A percentile compares a stretch with the other conserved stretches of the same genome.
Evolutionary conservation across 2,113 vertebrate genomes (phyloP).

Genomic region (Lagopus leucura): DNA sequence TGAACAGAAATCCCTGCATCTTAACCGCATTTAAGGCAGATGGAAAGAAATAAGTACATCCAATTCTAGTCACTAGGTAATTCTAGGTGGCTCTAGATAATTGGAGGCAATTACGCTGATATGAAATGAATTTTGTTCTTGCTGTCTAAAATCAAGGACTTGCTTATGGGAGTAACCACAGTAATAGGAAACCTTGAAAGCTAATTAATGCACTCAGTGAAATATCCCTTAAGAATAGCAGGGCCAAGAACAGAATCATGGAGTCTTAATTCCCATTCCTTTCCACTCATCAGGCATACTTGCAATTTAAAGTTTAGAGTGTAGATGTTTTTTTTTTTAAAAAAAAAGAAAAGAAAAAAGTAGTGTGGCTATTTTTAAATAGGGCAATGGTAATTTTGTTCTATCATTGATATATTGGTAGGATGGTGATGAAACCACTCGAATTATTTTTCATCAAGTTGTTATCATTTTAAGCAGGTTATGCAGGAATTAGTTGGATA

Average conservation of each 20-base stretch:
- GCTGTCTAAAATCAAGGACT: slow-evolving; percentile 38
- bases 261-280: neutral
- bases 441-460: neutral
- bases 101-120: slow-evolving; percentile 35
- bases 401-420: neutral
- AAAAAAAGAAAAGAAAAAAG: neutral
- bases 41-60: neutral
- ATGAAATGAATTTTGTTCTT: slow-evolving; percentile 31
- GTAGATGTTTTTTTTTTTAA: neutral
- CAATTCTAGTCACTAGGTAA: slow-evolving; percentile 4
- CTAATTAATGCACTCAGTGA: neutral
- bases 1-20: neutral
- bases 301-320: neutral
- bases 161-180: slow-evolving; percentile 7
- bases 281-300: neutral
- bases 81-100: slow-evolving; percentile 25
- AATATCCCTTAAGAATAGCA: neutral
- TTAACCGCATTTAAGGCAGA: neutral
- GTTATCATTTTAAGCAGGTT: neutral
- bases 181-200: slow-evolving; percentile 1
- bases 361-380: neutral
- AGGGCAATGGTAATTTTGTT: neutral
- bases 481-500: neutral
- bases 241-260: neutral
- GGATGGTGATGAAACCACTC: neutral